A percentile compares a stretch with the other conserved stretches of the same genome.
Evolutionary conservation across 2,888 invertebrate species (phyloP).

Genomic region (Agrypnus murinus): DNA sequence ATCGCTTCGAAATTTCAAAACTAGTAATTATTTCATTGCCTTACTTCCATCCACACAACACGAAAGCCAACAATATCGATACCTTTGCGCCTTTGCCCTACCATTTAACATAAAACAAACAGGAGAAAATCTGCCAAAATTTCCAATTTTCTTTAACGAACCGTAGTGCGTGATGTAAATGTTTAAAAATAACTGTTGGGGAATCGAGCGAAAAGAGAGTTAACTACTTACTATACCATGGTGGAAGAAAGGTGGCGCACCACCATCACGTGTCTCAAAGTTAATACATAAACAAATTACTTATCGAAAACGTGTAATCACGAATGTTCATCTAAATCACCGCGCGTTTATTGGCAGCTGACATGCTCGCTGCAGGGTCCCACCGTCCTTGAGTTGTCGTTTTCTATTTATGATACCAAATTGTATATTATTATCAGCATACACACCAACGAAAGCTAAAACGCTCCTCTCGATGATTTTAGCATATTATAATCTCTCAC

Average conservation of each 20-base stretch:
- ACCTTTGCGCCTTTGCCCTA: too few species aligned
- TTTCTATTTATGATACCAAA: conserved; percentile 38
- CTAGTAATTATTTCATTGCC: too few species aligned
- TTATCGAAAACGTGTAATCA: conserved; percentile 34
- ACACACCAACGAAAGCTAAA: not conserved
- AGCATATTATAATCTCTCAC: too few species aligned
- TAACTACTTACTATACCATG: too few species aligned
- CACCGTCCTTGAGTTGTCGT: conserved; percentile 36
- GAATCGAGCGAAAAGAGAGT: too few species aligned
- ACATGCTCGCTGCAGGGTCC: conserved; percentile 29
- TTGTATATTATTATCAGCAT: conserved; percentile 25
- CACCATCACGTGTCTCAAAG: conserved; percentile 22
- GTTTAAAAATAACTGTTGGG: conserved; percentile 4
- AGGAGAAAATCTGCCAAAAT: too few species aligned
- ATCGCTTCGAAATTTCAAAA: too few species aligned
- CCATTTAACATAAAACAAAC: too few species aligned
- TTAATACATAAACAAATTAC: conserved; percentile 34
- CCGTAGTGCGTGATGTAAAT: not conserved
- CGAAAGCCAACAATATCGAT: too few species aligned
- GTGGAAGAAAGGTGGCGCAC: conserved; percentile 9
- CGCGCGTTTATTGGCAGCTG: conserved; percentile 37
- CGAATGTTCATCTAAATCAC: conserved; percentile 40
- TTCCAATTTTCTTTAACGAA: not conserved
- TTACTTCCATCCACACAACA: too few species aligned
- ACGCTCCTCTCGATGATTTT: too few species aligned